These are phyloP conservation scores for Urosaurus nigricauda DNA, from an alignment of 2,797 vertebrate species.

Conservation along the genomic window DNA sequence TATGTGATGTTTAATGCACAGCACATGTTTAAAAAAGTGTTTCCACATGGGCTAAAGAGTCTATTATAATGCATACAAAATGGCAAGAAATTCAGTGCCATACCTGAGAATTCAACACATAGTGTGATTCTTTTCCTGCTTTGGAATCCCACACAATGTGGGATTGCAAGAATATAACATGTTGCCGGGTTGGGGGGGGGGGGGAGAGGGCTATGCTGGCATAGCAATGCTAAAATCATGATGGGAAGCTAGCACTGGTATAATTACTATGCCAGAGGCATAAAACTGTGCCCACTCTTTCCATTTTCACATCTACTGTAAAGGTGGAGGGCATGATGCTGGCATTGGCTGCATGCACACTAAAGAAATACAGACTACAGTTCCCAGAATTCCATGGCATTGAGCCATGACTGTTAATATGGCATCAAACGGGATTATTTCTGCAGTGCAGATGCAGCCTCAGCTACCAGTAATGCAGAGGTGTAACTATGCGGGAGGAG, in stretches of 20 bases:
- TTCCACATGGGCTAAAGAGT: conserved; percentile 73
- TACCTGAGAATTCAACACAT: conserved; percentile 63
- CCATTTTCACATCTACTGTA: neutral
- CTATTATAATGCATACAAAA: conserved; percentile 69
- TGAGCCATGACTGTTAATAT: too few species aligned
- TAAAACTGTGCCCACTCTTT: neutral
- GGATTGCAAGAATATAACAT: neutral
- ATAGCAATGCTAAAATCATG: neutral
- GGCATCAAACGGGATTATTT: too few species aligned
- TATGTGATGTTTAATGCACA: conserved; percentile 75
- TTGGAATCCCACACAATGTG: neutral
- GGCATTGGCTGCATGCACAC: neutral
- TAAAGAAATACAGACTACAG: too few species aligned
- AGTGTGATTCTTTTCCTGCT: neutral
- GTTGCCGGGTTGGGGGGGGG: neutral
- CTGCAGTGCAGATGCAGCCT: neutral
- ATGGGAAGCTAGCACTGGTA: neutral
- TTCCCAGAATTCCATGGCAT: too few species aligned
- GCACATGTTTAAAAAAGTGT: conserved; percentile 75
- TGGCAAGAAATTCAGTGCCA: conserved; percentile 71
- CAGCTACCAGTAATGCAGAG: neutral
- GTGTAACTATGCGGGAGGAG: too few species aligned
- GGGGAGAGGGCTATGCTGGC: neutral
- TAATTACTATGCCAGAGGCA: neutral
- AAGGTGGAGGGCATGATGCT: neutral